A percentile compares a stretch with the other conserved stretches of the same genome.
Conservation (phyloP, 2,113 vertebrate species). For the Noctilio leporinus region DNA sequence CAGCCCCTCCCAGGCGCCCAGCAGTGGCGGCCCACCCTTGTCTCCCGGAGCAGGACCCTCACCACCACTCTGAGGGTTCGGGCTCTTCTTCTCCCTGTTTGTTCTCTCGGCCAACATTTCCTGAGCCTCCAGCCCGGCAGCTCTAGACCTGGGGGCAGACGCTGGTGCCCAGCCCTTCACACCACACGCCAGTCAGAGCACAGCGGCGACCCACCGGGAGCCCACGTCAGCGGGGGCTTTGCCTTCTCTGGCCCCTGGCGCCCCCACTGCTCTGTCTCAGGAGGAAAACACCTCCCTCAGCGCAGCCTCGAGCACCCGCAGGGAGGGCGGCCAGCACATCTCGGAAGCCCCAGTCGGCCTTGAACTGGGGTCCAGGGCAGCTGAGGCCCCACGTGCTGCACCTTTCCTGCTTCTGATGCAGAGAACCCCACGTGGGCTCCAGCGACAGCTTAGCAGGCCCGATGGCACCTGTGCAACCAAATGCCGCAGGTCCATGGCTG, state of each 20-base stretch:
- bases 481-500: not conserved
- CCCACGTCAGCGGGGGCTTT: not conserved
- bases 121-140: not conserved
- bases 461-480: not conserved
- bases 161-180: rapidly evolving
- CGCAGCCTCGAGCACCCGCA: not conserved
- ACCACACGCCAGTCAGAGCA: not conserved
- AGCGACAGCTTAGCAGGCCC: rapidly evolving
- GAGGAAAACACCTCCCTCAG: not conserved
- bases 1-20: not conserved
- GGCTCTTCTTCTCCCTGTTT: not conserved
- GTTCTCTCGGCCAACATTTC: not conserved
- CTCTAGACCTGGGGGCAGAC: not conserved
- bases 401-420: not conserved
- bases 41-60: not conserved
- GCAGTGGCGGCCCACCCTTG: too few relatives aligned
- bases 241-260: not conserved
- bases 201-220: not conserved
- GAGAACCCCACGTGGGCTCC: not conserved
- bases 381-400: too few relatives aligned
- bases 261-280: not conserved
- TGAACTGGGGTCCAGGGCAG: not conserved
- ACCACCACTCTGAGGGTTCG: too few relatives aligned
- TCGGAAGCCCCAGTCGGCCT: not conserved
- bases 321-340: rapidly evolving